Conservation (phyloP, 2,797 vertebrate genomes). For the Tenualosa thibaudeaui region DNA sequence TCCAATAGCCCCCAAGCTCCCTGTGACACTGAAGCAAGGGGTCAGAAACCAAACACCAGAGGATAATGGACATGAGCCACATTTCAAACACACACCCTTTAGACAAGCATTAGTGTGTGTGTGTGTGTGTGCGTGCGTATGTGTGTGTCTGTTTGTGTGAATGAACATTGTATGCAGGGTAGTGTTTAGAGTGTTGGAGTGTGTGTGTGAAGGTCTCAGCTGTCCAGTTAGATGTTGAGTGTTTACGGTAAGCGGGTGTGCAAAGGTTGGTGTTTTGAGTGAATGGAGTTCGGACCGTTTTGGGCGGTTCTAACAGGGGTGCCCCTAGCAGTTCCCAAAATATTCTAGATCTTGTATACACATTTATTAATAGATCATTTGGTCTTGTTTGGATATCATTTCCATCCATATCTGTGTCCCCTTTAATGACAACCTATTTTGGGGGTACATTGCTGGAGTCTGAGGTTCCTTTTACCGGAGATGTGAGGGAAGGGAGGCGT, state of each 20-base stretch:
- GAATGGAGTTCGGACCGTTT: too few species aligned
- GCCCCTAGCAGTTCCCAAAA: too few species aligned
- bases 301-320: too few species aligned
- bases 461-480: conserved; percentile 51
- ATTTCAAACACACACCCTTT: not conserved
- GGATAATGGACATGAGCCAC: not conserved
- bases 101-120: not conserved
- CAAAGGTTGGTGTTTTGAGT: too few species aligned
- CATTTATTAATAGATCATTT: too few species aligned
- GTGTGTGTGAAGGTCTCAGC: too few species aligned
- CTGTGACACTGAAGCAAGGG: not conserved
- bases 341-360: too few species aligned
- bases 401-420: too few species aligned
- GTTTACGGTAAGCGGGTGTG: too few species aligned
- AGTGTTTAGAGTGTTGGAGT: not conserved
- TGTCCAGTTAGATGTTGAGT: too few species aligned
- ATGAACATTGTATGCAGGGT: not conserved
- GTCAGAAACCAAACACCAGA: not conserved
- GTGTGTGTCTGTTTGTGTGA: not conserved
- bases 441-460: not conserved
- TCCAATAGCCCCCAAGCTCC: conserved; percentile 12
- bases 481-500: conserved; percentile 32
- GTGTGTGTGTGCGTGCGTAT: not conserved
- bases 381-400: too few species aligned
- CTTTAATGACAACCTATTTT: not conserved